Conservation (phyloP, 2,888 invertebrate genomes). For the Ligdia adustata region DNA sequence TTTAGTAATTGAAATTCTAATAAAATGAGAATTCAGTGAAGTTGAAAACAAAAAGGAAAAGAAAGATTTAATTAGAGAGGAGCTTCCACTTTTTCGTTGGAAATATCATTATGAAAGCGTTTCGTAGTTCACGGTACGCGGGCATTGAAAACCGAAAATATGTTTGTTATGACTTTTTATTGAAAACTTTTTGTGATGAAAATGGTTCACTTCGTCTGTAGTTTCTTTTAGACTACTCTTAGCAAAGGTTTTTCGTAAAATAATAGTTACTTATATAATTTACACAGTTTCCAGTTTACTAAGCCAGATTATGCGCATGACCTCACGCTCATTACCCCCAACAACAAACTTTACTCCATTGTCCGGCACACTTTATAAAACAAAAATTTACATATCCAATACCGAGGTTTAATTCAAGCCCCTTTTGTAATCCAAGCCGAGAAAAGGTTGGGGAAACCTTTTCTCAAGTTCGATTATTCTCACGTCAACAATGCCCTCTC, state of each 20-base stretch:
- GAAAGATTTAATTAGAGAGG: slow-evolving; percentile 53
- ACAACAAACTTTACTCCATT: slow-evolving; percentile 5
- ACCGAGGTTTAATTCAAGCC: slow-evolving; percentile 15
- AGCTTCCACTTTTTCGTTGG: slow-evolving; percentile 40
- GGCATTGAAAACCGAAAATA: slow-evolving; percentile 29
- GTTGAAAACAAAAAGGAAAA: slow-evolving; percentile 45
- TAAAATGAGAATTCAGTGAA: slow-evolving; percentile 50
- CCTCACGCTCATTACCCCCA: too few relatives aligned
- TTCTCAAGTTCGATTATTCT: slow-evolving; percentile 44
- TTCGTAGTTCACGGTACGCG: slow-evolving; percentile 28
- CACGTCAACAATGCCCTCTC: slow-evolving; percentile 40
- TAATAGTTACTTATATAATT: too few relatives aligned
- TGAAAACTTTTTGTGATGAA: slow-evolving; percentile 11
- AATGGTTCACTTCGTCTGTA: too few relatives aligned
- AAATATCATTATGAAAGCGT: slow-evolving; percentile 42
- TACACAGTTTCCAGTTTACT: too few relatives aligned
- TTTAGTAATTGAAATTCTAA: slow-evolving; percentile 50
- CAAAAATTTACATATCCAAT: slow-evolving; percentile 20
- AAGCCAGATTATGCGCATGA: too few relatives aligned
- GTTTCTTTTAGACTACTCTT: too few relatives aligned
- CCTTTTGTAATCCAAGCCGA: slow-evolving; percentile 31
- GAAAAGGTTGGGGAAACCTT: slow-evolving; percentile 30
- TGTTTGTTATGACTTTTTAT: slow-evolving; percentile 22
- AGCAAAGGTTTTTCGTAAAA: too few relatives aligned
- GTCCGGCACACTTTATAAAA: slow-evolving; percentile 8